Percentiles rank a stretch among this genome's conserved stretches.
phyloP scores from a whole-genome alignment of 2,888 invertebrate species.

The Chrysina gloriosa region DNA sequence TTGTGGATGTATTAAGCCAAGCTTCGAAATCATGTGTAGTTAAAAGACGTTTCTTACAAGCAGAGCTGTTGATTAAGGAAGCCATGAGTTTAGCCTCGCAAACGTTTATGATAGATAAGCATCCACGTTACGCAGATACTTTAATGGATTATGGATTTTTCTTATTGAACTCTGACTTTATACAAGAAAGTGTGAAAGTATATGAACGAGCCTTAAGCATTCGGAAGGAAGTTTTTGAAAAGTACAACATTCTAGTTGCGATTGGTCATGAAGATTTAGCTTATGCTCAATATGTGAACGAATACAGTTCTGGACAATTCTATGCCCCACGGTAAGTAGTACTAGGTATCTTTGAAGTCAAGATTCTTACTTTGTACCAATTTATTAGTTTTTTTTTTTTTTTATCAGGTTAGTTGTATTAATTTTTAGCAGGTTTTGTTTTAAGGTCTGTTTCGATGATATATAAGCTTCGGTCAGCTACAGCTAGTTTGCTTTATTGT shows the following conservation, averaged over 20 bases:
- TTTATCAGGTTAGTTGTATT: no score
- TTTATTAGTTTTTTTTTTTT: no score
- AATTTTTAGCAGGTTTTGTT: no score
- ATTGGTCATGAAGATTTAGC: constrained; percentile 92
- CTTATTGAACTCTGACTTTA: constrained; percentile 87
- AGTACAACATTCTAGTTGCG: constrained; percentile 88
- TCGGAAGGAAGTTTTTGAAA: constrained; percentile 82
- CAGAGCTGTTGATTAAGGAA: constrained; percentile 84
- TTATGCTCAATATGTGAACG: constrained; percentile 91
- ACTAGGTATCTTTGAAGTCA: no score
- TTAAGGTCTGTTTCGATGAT: no score
- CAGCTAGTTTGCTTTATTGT: no score
- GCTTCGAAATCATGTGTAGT: constrained; percentile 91
- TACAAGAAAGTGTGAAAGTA: constrained; percentile 84
- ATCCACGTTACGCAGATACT: constrained; percentile 87
- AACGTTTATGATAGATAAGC: constrained; percentile 71
- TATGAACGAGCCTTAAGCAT: constrained; percentile 83
- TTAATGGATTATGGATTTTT: constrained; percentile 92
- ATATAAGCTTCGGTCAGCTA: no score
- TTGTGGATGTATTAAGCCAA: constrained; percentile 85
- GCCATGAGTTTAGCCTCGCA: constrained; percentile 79
- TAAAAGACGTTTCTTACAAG: constrained; percentile 85
- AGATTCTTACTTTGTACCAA: no score
- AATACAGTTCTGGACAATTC: constrained; percentile 91
- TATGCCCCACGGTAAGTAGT: constrained; percentile 74